These are phyloP conservation scores for Hydrophis major DNA, from an alignment of 2,797 vertebrate species.

Conservation along the genomic window DNA sequence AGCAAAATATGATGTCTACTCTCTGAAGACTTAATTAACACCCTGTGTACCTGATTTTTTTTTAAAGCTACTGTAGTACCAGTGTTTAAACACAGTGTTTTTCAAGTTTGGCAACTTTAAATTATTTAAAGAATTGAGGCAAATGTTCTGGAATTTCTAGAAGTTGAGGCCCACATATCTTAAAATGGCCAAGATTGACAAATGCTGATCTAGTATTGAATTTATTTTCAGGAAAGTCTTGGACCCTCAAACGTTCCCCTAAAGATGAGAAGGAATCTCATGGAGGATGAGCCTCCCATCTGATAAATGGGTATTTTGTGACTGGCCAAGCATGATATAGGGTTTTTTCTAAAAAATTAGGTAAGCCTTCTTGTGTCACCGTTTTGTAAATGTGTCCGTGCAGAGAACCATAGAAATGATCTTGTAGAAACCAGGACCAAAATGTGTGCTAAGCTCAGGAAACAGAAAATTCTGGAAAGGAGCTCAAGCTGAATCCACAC, in stretches of 20 bases:
- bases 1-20: neutral
- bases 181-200: neutral
- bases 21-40: neutral
- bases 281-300: neutral
- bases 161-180: neutral
- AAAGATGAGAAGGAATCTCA: neutral
- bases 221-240: neutral
- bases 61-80: neutral
- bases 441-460: neutral
- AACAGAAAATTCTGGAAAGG: neutral
- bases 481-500: neutral
- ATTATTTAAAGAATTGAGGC: neutral
- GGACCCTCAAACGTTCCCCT: neutral
- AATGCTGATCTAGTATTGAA: neutral
- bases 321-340: neutral
- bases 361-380: neutral
- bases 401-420: neutral
- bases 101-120: neutral
- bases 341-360: neutral
- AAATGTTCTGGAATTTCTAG: neutral
- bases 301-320: neutral
- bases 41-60: neutral
- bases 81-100: neutral
- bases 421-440: neutral
- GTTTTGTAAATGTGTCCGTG: neutral